Base-by-base conservation (phyloP, 1,140 invertebrate species). In the Uloborus diversus region DNA sequence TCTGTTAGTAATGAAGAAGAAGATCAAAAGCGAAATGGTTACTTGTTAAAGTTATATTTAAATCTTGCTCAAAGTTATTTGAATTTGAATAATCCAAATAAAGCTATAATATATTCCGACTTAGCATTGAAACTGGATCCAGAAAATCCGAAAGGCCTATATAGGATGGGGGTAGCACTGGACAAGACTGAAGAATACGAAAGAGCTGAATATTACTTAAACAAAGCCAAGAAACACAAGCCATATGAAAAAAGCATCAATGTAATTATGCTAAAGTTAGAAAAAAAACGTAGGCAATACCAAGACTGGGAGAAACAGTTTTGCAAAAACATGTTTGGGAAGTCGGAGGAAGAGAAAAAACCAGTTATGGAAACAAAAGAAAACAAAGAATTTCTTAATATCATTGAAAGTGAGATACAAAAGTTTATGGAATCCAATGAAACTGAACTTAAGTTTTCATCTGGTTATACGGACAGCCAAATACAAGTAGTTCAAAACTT, bases 1-100 rank as follows among this genome's bases (percentile, higher is more conserved):
- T 83, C 87, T 14, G 83, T 93, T 13, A 86, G 88, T 17, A 86
- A 91, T 86, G 89, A 91, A 30, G 81, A 87, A 30, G 91, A 94
- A 71, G 90, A 93, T 84, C 57, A 83, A 3, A 86, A 88, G 82
- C 89, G 91, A 84, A 89, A 89, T 49, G 86, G 88, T 76, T 81
- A 91, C 56, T 84, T 93, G 7, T 85, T 89, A 23, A 91, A 89
- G 80, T 84, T 82, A 27, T 75, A 80, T 56, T 53, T 70, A 32
- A 80, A 80, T 56, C 53, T 80, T 0, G 4, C 66, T 30, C 32
- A 51, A 23, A 70, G 66, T n/a, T 80, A 70, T 37, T 23, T 80
- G 0, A 64, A 70, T 20, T 20, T 70, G 1, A 25, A 71, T 23
- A 42, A 37, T 28, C 57, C 78, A 3, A 14, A 47, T 2, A 62